Evolutionary conservation across 2,888 invertebrate species (phyloP).

Genomic region (Latrodectus elegans): DNA sequence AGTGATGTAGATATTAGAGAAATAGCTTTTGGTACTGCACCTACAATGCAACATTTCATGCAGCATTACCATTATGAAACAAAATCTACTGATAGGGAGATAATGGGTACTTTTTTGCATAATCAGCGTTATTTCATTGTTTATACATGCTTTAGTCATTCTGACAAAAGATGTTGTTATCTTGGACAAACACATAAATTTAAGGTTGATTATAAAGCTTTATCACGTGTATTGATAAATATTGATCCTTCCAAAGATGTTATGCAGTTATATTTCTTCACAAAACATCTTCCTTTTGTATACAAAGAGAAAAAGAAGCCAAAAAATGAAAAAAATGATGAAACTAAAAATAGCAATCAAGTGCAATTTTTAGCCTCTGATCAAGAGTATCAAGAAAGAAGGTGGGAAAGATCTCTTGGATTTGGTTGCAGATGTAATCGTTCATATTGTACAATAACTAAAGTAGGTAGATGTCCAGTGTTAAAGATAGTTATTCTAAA

Average conservation of each 20-base stretch:
- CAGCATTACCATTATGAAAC: conserved; percentile 66
- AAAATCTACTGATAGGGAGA: conserved; percentile 25
- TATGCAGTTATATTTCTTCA: conserved; percentile 38
- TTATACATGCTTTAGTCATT: conserved; percentile 39
- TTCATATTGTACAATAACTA: conserved; percentile 8
- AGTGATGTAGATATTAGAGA: conserved; percentile 45
- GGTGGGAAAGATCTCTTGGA: conserved; percentile 46
- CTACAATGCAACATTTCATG: conserved; percentile 65
- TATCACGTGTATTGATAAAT: conserved; percentile 33
- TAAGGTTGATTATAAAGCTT: conserved; percentile 36
- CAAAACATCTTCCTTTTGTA: conserved; percentile 33
- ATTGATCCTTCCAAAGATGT: conserved; percentile 19
- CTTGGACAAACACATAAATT: conserved; percentile 33
- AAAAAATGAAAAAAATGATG: conserved; percentile 15
- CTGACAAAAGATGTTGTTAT: conserved; percentile 4
- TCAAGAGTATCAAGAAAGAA: conserved; percentile 58
- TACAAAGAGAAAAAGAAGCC: conserved; percentile 28
- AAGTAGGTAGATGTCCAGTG: conserved; percentile 40
- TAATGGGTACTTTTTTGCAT: conserved; percentile 61
- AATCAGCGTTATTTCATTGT: conserved; percentile 29
- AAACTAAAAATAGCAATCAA: not conserved
- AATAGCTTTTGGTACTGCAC: conserved; percentile 69
- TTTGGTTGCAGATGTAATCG: conserved; percentile 53
- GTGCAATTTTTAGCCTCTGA: conserved; percentile 27
- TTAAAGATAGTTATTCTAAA: conserved; percentile 48